A percentile compares a stretch with the other conserved stretches of the same genome.
These are phyloP conservation scores for Glossophaga mutica DNA, from an alignment of 2,797 vertebrate species.

Conservation along the genomic window DNA sequence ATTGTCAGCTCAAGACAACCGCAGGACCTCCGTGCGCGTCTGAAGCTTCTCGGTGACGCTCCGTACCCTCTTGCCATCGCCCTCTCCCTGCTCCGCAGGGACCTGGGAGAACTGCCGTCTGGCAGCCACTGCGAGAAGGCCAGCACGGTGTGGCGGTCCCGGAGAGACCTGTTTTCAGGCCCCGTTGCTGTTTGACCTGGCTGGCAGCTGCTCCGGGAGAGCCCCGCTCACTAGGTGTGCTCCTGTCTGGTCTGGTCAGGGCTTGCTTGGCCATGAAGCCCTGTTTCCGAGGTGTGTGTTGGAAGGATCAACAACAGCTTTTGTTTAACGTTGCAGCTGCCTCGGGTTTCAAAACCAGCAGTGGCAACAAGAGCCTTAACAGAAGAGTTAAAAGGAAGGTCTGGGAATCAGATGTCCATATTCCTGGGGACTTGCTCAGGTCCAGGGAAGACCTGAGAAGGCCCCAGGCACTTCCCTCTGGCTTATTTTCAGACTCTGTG, in stretches of 20 bases:
- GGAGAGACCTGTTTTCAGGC: neutral
- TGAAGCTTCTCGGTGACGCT: neutral
- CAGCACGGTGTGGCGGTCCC: neutral
- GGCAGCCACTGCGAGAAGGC: neutral
- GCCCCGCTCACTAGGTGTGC: neutral
- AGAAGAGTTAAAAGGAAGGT: neutral
- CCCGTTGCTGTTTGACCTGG: neutral
- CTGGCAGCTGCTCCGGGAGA: neutral
- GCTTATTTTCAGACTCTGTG: neutral
- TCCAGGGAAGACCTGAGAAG: neutral
- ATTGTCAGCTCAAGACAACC: neutral
- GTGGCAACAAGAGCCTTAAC: neutral
- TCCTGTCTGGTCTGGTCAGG: neutral
- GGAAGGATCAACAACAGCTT: neutral
- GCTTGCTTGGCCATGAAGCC: neutral
- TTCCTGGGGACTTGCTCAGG: neutral
- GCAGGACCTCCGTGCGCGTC: neutral
- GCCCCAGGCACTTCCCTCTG: neutral
- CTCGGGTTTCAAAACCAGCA: neutral
- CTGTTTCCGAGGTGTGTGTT: neutral
- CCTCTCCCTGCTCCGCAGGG: neutral
- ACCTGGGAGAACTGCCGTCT: neutral
- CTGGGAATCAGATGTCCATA: neutral
- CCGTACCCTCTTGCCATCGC: neutral
- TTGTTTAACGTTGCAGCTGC: neutral